Base-by-base conservation (phyloP, 1,140 invertebrate genomes). In the Odontomachus brunneus region DNA sequence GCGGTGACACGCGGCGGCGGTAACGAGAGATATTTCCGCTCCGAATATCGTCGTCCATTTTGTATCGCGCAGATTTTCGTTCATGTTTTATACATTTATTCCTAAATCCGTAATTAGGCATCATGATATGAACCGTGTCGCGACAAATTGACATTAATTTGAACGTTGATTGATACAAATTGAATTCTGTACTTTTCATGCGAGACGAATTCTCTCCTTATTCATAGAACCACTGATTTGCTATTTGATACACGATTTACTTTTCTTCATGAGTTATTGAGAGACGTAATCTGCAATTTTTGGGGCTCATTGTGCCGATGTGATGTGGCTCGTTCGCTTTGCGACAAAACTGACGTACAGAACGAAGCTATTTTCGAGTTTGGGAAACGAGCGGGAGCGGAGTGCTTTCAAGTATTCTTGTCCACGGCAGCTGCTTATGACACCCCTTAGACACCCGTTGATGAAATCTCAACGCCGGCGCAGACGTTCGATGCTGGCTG, bases 361-460 rank as follows among this genome's bases (percentile, higher is more conserved):
- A 69, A 59, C 62, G 55, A 62, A 84, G 76, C 49, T 80, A 60
- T 72, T 71, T 71, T 81, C 74, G 57, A 81, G 83, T 84, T 84
- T 84, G 63, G 19, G 38, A 11, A 83, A 76, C 62, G 48, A 62
- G 65, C 49, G 59, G 12, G 49, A 73, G 66, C 19, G 67, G 49
- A 82, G 76, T 29, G 78, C 78, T 73, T 51, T 73, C 66, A 73
- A 73, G 78, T 81, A 73, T 67, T 81, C 78, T 81, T 81, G 76
- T 57, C 67, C 76, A 81, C 38, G 38, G 78, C 78, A 81, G 66
- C 78, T 81, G 78, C 78, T 81, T 81, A 73, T 81, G 78, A 81
- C 78, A 81, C 44, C 53, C 67, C 55, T 73, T 81, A 81, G 69
- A 62, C 60, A 60, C 53, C 19, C 63, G 22, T 2, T 81, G 78